These are phyloP conservation scores for Drosophila paracracens DNA, from an alignment of 2,888 invertebrate species.

Conservation along the genomic window DNA sequence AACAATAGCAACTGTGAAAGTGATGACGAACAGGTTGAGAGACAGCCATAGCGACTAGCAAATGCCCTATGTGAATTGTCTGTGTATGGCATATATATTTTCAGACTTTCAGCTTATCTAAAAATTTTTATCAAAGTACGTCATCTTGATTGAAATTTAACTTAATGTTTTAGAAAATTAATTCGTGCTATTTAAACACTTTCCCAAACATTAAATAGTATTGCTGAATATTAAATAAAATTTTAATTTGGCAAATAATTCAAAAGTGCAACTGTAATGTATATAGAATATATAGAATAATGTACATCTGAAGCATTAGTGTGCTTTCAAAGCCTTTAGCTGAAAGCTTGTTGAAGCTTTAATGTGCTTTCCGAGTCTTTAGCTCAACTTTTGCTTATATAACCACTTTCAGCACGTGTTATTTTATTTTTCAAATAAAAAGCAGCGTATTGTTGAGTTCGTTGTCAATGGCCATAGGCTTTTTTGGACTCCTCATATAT, in stretches of 20 bases:
- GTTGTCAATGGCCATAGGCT: not conserved
- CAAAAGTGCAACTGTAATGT: too few relatives aligned
- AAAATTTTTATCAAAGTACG: not conserved
- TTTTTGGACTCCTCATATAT: not conserved
- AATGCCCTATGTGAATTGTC: constrained; percentile 1
- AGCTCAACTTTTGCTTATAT: not conserved
- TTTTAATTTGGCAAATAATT: too few relatives aligned
- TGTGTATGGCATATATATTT: not conserved
- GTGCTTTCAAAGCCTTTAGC: not conserved
- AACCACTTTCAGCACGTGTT: not conserved
- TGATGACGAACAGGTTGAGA: not conserved
- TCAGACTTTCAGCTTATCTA: fast-evolving
- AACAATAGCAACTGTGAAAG: not conserved
- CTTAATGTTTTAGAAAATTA: not conserved
- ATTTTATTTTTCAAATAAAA: not conserved
- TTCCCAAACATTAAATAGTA: too few relatives aligned
- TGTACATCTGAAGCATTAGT: not conserved
- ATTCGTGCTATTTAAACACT: too few relatives aligned
- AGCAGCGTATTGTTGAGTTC: constrained; percentile 27
- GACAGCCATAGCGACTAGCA: not conserved
- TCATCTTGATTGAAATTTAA: not conserved
- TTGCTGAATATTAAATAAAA: too few relatives aligned
- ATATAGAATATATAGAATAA: too few relatives aligned
- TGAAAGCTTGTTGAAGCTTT: not conserved
- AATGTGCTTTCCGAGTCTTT: not conserved